Base-by-base conservation (phyloP, 2,113 vertebrate species). In the Leptobrachium ailaonicum region DNA sequence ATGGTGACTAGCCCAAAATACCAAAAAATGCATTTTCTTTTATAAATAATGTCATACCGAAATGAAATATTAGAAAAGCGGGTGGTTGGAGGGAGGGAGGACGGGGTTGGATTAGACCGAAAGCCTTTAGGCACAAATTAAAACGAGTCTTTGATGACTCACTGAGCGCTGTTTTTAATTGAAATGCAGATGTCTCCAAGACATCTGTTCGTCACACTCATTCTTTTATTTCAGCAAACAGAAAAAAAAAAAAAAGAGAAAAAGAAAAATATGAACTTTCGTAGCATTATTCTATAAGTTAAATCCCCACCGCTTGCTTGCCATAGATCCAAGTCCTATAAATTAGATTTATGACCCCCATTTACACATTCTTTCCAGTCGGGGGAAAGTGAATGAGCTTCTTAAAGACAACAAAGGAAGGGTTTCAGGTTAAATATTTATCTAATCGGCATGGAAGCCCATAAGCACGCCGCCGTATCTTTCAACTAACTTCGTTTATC, bases 351-450 rank as follows among this genome's bases (percentile, higher is more conserved):
- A 73, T 73, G 75, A 80, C 5, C 77, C 67, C 71, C 40, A 64
- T 50, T 47, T n/a, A 43, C 73, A 74, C 69, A 84, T 71, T 71
- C 72, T 74, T 83, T 83, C 32, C 71, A 83, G 73, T 8, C 60
- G 9, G 66, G 20, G 42, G 70, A 66, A 73, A 73, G 62, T 66
- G 62, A 66, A 58, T 12, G 7, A 62, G 13, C 14, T 79, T 60
- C n/a, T 32, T 14, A 58, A 80, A 74, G 60, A n/a, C 68, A 60
- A 74, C 54, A 42, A 50, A 60, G 50, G 13, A 47, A 43, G n/a
- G 63, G 54, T 47, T 67, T 58, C n/a, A 12, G 14, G 53, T 67
- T 54, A 54, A 56, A 67, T 68, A 67, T 76, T 67, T 76, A 56
- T 68, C 64, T 44, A 40, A 53, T 50, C 50, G 7, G 50, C 47